A percentile compares a stretch with the other conserved stretches of the same genome.
These are phyloP conservation scores for Alligator sinensis DNA, from an alignment of 2,113 vertebrate genomes.

Conservation along the genomic window DNA sequence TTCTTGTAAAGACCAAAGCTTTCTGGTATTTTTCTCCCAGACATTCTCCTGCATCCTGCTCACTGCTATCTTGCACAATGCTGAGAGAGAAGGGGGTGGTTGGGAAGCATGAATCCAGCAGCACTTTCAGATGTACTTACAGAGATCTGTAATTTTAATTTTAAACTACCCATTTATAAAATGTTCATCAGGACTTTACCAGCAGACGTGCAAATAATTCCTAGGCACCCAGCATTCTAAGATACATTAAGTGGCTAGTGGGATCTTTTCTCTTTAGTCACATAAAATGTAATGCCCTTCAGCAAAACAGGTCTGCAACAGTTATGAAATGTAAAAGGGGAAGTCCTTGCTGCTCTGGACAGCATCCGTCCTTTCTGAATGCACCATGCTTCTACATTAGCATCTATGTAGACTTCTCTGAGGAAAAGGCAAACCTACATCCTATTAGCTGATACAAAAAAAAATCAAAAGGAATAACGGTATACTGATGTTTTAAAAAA, in stretches of 20 bases:
- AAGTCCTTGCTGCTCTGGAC: not conserved
- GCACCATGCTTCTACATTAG: not conserved
- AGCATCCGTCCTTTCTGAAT: constrained; percentile 9
- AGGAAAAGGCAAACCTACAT: not conserved
- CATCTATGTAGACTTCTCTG: not conserved
- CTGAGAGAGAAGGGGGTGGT: not conserved
- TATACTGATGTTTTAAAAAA: too few relatives aligned
- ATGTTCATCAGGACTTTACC: not conserved
- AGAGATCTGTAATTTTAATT: not conserved
- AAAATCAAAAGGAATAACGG: too few relatives aligned
- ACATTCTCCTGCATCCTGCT: not conserved
- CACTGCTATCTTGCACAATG: not conserved
- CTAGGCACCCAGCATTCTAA: not conserved
- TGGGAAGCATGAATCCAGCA: not conserved
- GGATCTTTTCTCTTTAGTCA: not conserved
- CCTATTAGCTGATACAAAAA: too few relatives aligned
- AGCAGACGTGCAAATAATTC: not conserved
- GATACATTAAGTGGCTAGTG: not conserved
- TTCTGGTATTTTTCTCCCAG: not conserved
- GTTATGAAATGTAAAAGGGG: not conserved
- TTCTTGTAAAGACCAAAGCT: not conserved
- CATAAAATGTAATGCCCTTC: not conserved
- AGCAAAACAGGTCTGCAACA: not conserved
- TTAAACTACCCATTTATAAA: not conserved
- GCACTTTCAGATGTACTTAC: not conserved